phyloP scores from a whole-genome alignment of 2,113 vertebrate genomes.

The Syrrhaptes paradoxus region DNA sequence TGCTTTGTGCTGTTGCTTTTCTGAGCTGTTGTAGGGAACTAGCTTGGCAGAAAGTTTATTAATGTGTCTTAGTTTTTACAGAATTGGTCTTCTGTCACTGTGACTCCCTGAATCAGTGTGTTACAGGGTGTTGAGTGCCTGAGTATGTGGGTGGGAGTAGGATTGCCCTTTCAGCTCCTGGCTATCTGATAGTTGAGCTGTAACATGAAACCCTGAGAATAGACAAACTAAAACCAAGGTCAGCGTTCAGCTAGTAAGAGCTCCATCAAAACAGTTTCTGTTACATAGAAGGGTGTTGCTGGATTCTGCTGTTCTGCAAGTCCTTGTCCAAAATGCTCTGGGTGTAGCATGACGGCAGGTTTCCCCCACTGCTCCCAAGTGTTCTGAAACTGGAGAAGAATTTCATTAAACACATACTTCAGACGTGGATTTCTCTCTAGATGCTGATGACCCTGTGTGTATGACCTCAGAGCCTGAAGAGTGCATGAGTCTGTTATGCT shows the following conservation, averaged over 20 bases:
- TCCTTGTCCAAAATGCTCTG: background rate
- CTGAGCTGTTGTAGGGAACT: background rate
- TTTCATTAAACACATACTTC: background rate
- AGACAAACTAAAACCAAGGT: constrained; percentile 36
- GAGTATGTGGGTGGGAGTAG: background rate
- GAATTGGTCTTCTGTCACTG: background rate
- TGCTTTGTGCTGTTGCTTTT: background rate
- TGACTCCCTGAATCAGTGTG: background rate
- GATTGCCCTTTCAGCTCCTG: constrained; percentile 42
- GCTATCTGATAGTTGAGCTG: constrained; percentile 33
- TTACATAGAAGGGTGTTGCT: background rate
- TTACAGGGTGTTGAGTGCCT: background rate
- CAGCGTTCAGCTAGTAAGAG: background rate
- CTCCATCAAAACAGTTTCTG: background rate
- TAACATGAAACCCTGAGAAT: constrained; percentile 45
- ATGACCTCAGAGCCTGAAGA: background rate
- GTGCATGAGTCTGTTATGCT: background rate
- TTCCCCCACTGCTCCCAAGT: background rate
- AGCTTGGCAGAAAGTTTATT: background rate
- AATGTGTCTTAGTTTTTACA: background rate
- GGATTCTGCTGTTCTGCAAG: background rate
- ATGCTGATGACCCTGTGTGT: background rate
- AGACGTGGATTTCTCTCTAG: background rate
- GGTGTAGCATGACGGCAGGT: background rate
- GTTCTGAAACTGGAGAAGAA: background rate